Evolutionary conservation across 2,797 vertebrate genomes (phyloP), one percentile per base, ranked within the genome.

Genomic region (Phrynocephalus guinanensis): DNA sequence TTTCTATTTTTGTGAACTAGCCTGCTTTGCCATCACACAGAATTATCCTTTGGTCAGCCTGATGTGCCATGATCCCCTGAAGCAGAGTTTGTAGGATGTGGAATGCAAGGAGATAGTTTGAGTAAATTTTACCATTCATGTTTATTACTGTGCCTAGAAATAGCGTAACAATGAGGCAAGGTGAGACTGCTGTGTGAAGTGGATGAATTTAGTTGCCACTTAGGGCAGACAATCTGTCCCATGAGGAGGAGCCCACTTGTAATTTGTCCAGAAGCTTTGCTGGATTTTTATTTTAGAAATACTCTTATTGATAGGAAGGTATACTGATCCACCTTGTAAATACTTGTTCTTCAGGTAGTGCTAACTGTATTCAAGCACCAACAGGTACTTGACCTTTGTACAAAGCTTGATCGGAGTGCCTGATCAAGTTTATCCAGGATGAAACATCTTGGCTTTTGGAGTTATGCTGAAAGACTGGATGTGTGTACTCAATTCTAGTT

Each of bases 301-400:
- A 22, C 26, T 82, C 44, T 78, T 50, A 68, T 68, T 78, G 73
- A 67, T 52, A 70, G 52, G 63, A 52, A 68, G 52, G 75, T 52
- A 68, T 38, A 60, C 63, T 78, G 48, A 28, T 52, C 80, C n/a
- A 16, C 72, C 66, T 26, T 56, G 24, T 71, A 70, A 83, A 87
- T 78, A 60, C 66, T 56, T 79, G 81, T 70, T 83, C 75, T 56
- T 78, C 81, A 71, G 38, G 86, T 87, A 56, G 70, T 60, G 10
- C 15, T 76, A 5, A 56, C 30, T 16, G 22, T 76, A 48, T 82
- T 87, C 71, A 82, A 33, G 63, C 22, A 68, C 30, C 71, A 77
- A 75, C 80, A 82, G 16, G 44, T 20, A 82, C 30, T 50, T 44
- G 38, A 44, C 38, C 38, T 44, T 44, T 33, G 26, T 68, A 50